Conservation (phyloP, 2,113 vertebrate species). For the Vulpes ferrilata region DNA sequence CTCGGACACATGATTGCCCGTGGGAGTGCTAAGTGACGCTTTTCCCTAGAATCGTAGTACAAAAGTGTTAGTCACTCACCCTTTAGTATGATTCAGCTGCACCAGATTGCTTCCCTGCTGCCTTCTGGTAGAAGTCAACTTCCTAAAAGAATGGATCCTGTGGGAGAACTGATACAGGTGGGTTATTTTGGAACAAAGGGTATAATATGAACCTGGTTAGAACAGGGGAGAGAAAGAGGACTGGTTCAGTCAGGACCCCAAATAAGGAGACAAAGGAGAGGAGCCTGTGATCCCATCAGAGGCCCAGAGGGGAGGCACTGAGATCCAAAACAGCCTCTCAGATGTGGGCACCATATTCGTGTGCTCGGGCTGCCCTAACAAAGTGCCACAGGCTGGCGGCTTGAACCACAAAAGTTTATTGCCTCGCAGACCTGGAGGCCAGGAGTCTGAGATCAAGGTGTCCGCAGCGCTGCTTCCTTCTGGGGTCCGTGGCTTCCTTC, state of each 20-base stretch:
- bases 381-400: neutral
- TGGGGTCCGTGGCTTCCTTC: neutral
- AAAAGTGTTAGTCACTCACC: neutral
- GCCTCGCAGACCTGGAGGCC: neutral
- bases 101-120: neutral
- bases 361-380: no score
- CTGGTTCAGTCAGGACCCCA: neutral
- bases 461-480: neutral
- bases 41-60: neutral
- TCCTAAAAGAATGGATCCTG: neutral
- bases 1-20: neutral
- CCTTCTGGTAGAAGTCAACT: neutral
- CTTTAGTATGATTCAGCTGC: neutral
- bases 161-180: no score
- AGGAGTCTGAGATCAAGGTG: no score
- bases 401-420: neutral
- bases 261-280: neutral
- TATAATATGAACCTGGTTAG: neutral
- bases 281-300: neutral
- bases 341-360: accelerated
- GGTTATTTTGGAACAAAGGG: neutral
- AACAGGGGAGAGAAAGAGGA: neutral
- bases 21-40: neutral
- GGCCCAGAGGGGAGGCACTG: neutral
- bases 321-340: neutral